Percentiles rank a stretch among this genome's conserved stretches.
phyloP scores from a whole-genome alignment of 2,113 vertebrate genomes.

The Eublepharis macularius region DNA sequence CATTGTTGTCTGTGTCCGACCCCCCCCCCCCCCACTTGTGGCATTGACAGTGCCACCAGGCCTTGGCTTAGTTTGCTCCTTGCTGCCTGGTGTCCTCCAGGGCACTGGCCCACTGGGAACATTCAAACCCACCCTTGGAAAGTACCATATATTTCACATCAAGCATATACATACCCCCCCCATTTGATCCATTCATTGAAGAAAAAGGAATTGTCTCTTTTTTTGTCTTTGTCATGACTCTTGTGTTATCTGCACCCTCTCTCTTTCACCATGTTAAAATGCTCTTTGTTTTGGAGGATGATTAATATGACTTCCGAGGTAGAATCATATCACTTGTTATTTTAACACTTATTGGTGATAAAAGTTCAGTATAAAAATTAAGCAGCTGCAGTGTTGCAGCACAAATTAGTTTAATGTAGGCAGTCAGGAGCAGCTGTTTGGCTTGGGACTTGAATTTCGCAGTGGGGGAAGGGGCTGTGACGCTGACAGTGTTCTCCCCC shows the following conservation, averaged over 20 bases:
- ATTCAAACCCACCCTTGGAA: no score
- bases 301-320: slow-evolving; percentile 75
- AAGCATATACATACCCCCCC: rapidly evolving
- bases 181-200: slow-evolving; percentile 36
- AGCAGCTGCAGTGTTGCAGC: slow-evolving; percentile 87
- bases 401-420: slow-evolving; percentile 89
- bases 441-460: slow-evolving; percentile 75
- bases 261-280: slow-evolving; percentile 46
- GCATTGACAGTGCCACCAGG: no score
- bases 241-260: slow-evolving; percentile 42
- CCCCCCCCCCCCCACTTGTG: no score
- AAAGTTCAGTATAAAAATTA: slow-evolving; percentile 84
- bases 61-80: no score
- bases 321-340: slow-evolving; percentile 79
- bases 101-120: no score
- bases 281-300: slow-evolving; percentile 71
- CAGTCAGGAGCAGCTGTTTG: slow-evolving; percentile 88
- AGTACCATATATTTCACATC: neutral
- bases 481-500: slow-evolving; percentile 78
- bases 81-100: no score
- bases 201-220: slow-evolving; percentile 43
- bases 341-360: slow-evolving; percentile 84
- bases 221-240: slow-evolving; percentile 13
- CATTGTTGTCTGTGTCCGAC: no score
- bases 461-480: slow-evolving; percentile 80